Conservation (phyloP, 2,113 vertebrate species). For the Neodontobutis hainanensis region DNA sequence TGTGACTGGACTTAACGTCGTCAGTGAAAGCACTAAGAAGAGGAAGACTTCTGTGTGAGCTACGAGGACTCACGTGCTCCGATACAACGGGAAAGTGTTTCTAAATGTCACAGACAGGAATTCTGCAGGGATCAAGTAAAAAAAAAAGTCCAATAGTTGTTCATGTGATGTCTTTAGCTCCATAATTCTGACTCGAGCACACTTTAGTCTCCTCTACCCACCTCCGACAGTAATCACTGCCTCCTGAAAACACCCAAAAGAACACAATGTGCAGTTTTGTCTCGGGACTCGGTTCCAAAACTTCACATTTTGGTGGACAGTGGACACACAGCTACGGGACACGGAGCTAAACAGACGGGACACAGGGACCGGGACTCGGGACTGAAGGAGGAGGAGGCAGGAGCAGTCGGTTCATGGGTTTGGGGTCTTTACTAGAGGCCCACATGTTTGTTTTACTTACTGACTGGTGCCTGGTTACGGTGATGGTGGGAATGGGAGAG, state of each 20-base stretch:
- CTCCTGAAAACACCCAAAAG: slow-evolving; percentile 39
- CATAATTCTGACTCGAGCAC: too few relatives aligned
- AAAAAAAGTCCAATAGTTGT: too few relatives aligned
- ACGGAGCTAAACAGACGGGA: slow-evolving; percentile 53
- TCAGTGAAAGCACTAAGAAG: too few relatives aligned
- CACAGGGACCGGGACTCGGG: slow-evolving; percentile 39
- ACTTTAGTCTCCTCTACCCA: background rate
- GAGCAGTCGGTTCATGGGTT: slow-evolving; percentile 50
- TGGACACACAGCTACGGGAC: slow-evolving; percentile 54
- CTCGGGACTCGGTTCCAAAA: slow-evolving; percentile 42
- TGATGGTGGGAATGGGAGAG: slow-evolving; percentile 79
- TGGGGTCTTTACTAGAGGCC: slow-evolving; percentile 39
- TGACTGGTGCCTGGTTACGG: slow-evolving; percentile 77
- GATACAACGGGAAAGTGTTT: too few relatives aligned
- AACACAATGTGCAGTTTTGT: slow-evolving; percentile 63
- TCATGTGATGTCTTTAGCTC: too few relatives aligned
- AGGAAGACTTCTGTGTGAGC: too few relatives aligned
- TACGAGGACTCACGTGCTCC: too few relatives aligned
- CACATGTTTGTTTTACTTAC: slow-evolving; percentile 75
- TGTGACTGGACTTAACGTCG: too few relatives aligned
- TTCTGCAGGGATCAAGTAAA: too few relatives aligned
- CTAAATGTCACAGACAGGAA: too few relatives aligned
- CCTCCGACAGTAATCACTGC: slow-evolving; percentile 47
- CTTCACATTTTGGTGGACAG: slow-evolving; percentile 61
- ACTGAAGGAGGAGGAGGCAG: slow-evolving; percentile 25